Percentiles rank a stretch among this genome's conserved stretches.
These are phyloP conservation scores for Limnephilus marmoratus DNA, from an alignment of 2,888 invertebrate genomes.

Conservation along the genomic window DNA sequence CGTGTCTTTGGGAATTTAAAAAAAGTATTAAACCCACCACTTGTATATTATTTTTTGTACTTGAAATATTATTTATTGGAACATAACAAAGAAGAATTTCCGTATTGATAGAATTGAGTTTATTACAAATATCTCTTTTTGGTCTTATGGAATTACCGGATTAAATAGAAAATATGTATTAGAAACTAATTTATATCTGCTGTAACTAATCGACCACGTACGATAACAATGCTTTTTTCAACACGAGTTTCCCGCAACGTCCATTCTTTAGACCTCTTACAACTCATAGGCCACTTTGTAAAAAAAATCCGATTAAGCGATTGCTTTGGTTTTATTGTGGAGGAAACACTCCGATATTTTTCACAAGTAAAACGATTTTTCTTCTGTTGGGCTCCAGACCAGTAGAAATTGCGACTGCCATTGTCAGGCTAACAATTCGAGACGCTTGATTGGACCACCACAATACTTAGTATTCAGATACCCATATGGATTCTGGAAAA, in stretches of 20 bases:
- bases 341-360: neutral
- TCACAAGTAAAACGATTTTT: neutral
- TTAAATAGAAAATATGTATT: constrained; percentile 2
- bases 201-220: neutral
- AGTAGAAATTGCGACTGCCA: neutral
- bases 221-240: neutral
- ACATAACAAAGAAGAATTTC: neutral
- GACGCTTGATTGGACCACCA: neutral
- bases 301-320: neutral
- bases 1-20: neutral
- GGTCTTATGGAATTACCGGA: neutral
- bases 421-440: constrained; percentile 13
- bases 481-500: neutral
- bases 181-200: neutral
- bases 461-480: neutral
- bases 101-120: neutral
- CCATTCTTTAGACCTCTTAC: neutral
- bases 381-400: neutral
- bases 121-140: neutral
- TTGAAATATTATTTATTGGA: neutral
- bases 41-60: neutral
- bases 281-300: neutral
- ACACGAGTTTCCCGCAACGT: neutral
- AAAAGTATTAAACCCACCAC: neutral
- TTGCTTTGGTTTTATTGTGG: neutral